Percentiles rank a stretch among this genome's conserved stretches.
These are phyloP conservation scores for Oceanites oceanicus DNA, from an alignment of 2,113 vertebrate species.

Conservation along the genomic window DNA sequence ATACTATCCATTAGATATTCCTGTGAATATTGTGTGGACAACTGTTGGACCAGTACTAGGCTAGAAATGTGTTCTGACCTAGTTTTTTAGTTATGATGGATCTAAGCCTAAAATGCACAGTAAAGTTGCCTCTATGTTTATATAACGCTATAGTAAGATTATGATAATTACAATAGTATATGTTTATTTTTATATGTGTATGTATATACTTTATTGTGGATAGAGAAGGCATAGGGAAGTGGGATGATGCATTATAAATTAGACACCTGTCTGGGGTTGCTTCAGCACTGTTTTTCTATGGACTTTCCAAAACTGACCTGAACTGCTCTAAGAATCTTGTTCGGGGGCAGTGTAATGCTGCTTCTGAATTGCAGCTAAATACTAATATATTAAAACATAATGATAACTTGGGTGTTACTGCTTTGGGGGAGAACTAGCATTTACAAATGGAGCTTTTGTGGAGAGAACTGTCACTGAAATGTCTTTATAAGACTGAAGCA, in stretches of 20 bases:
- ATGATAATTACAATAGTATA: background rate
- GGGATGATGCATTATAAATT: background rate
- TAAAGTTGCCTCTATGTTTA: background rate
- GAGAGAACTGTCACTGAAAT: background rate
- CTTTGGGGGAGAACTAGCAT: background rate
- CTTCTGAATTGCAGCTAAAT: background rate
- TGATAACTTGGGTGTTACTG: background rate
- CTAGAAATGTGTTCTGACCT: background rate
- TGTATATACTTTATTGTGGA: background rate
- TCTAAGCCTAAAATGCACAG: background rate
- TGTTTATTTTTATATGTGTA: background rate
- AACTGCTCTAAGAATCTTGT: background rate
- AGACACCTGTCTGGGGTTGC: background rate
- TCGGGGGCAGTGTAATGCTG: background rate
- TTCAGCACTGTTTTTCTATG: background rate
- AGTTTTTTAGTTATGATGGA: accelerated
- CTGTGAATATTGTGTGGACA: background rate
- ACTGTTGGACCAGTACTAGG: background rate
- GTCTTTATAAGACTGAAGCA: background rate
- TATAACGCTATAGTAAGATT: background rate
- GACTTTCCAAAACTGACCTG: background rate
- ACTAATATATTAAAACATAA: background rate
- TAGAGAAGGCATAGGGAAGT: background rate
- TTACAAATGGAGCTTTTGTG: background rate
- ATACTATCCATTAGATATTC: accelerated